Percentiles rank a stretch among this genome's conserved stretches.
phyloP scores from a whole-genome alignment of 2,113 vertebrate species.

The Rhodinocichla rosea region DNA sequence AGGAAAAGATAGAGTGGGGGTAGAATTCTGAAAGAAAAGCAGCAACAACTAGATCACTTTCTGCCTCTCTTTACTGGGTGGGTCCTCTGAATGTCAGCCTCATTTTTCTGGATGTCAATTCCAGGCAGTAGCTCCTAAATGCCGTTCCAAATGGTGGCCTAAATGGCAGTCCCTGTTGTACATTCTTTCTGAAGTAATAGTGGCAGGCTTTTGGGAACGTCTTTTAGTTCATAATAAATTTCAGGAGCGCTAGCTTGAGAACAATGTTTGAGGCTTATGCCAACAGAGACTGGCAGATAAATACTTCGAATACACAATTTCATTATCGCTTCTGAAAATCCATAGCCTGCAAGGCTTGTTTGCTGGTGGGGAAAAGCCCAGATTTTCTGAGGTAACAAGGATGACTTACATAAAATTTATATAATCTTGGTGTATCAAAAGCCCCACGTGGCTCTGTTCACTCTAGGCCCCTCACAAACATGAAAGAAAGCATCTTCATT shows the following conservation, averaged over 20 bases:
- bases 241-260: conserved; percentile 39
- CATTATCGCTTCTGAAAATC: conserved; percentile 30
- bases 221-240: conserved; percentile 62
- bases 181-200: conserved; percentile 55
- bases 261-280: conserved; percentile 51
- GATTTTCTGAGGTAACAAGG: not conserved
- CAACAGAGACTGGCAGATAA: conserved; percentile 40
- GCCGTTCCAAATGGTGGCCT: conserved; percentile 5
- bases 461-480: not conserved
- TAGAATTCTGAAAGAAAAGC: not conserved
- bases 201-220: conserved; percentile 28
- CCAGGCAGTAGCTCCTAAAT: conserved; percentile 18
- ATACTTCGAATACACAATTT: not conserved
- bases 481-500: conserved; percentile 16
- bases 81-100: conserved; percentile 42
- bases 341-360: not conserved
- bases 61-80: conserved; percentile 28
- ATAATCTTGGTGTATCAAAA: not conserved
- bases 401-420: not conserved
- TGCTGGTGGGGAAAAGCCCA: not conserved
- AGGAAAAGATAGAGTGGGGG: not conserved
- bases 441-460: not conserved
- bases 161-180: conserved; percentile 31
- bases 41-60: conserved; percentile 40
- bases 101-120: conserved; percentile 39